Percentiles rank a stretch among this genome's conserved stretches.
Conservation (phyloP, 2,113 vertebrate genomes). For the Diadophis punctatus region DNA sequence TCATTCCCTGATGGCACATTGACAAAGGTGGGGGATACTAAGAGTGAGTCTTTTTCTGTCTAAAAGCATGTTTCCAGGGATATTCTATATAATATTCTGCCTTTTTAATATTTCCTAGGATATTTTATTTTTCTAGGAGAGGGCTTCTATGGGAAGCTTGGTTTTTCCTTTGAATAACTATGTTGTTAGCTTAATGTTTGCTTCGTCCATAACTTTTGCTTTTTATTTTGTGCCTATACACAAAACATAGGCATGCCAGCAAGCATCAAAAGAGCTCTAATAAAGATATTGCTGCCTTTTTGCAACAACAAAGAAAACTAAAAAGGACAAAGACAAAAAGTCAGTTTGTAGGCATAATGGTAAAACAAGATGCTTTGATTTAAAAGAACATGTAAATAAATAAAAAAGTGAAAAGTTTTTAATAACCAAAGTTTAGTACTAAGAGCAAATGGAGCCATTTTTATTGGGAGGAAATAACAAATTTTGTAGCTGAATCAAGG, state of each 20-base stretch:
- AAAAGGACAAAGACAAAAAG: neutral
- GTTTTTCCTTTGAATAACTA: neutral
- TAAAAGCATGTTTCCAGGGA: too few relatives aligned
- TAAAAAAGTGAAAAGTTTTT: constrained; percentile 4
- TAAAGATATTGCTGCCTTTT: constrained; percentile 12
- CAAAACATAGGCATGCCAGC: constrained; percentile 49
- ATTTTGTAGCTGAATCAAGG: neutral
- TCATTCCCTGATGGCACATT: too few relatives aligned
- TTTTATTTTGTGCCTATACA: constrained; percentile 32
- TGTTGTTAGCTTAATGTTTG: constrained; percentile 35
- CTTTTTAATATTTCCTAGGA: too few relatives aligned
- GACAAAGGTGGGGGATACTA: too few relatives aligned
- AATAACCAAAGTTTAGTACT: neutral
- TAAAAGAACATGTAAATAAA: neutral
- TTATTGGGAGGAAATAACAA: neutral
- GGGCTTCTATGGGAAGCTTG: neutral
- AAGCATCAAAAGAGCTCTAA: constrained; percentile 22
- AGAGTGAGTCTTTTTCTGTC: too few relatives aligned
- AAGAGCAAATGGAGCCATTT: neutral
- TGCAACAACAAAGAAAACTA: constrained; percentile 14
- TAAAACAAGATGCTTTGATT: neutral
- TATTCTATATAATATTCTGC: too few relatives aligned
- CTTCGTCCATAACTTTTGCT: constrained; percentile 24
- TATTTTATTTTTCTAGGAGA: too few relatives aligned
- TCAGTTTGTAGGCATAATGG: neutral